Conservation (phyloP, 2,888 invertebrate genomes). For the Caradrina kadenii region DNA sequence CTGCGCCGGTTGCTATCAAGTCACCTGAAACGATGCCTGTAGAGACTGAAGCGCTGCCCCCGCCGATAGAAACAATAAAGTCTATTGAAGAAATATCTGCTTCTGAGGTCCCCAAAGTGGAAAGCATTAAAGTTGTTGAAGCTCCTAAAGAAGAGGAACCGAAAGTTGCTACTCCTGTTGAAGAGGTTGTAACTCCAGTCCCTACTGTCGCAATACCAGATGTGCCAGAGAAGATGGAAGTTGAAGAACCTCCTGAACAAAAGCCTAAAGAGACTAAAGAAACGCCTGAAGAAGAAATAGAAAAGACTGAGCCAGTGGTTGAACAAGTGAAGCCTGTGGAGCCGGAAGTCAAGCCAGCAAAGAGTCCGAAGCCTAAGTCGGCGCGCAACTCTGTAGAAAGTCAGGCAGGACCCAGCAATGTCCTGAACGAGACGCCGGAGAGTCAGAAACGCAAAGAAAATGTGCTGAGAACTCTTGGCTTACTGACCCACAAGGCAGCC, state of each 20-base stretch:
- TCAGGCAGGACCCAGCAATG: slow-evolving; percentile 82
- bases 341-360: slow-evolving; percentile 57
- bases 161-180: slow-evolving; percentile 43
- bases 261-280: slow-evolving; percentile 46
- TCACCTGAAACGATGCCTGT: slow-evolving; percentile 72
- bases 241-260: slow-evolving; percentile 33
- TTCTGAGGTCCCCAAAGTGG: slow-evolving; percentile 71
- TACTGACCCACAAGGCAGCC: slow-evolving; percentile 94
- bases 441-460: slow-evolving; percentile 93
- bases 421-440: slow-evolving; percentile 90
- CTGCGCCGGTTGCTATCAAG: slow-evolving; percentile 72
- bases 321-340: slow-evolving; percentile 55
- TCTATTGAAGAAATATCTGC: slow-evolving; percentile 73
- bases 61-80: slow-evolving; percentile 78
- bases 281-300: slow-evolving; percentile 46
- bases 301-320: slow-evolving; percentile 58
- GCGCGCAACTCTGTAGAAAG: slow-evolving; percentile 61
- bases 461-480: slow-evolving; percentile 93
- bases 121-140: slow-evolving; percentile 48
- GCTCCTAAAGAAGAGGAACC: slow-evolving; percentile 52
- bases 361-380: slow-evolving; percentile 61
- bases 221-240: slow-evolving; percentile 30
- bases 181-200: slow-evolving; percentile 17
- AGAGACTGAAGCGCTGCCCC: slow-evolving; percentile 80
- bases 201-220: slow-evolving; percentile 1